Evolutionary conservation across 2,888 invertebrate species (phyloP).

Genomic region (Poecilobothrus nobilitatus): DNA sequence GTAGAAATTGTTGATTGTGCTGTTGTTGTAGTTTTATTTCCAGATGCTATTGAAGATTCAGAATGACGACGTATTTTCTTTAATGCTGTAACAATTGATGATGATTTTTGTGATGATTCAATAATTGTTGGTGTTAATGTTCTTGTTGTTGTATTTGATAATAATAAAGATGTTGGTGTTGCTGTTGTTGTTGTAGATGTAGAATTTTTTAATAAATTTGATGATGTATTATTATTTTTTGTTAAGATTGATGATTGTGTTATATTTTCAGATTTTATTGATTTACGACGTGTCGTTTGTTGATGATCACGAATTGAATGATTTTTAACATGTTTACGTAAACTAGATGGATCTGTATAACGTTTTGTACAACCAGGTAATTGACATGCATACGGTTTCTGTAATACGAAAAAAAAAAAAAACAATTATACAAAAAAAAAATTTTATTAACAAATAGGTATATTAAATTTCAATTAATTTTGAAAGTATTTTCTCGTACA

Average conservation of each 20-base stretch:
- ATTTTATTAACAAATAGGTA: not conserved
- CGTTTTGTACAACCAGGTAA: constrained; percentile 79
- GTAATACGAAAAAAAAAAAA: constrained; percentile 30
- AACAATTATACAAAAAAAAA: constrained; percentile 13
- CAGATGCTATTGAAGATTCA: constrained; percentile 32
- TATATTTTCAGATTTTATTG: constrained; percentile 25
- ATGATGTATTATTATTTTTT: constrained; percentile 12
- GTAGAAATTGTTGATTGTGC: constrained; percentile 9
- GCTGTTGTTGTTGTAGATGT: constrained; percentile 13
- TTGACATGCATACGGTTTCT: constrained; percentile 91
- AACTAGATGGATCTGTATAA: constrained; percentile 89
- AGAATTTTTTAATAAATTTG: constrained; percentile 2
- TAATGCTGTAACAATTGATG: constrained; percentile 12
- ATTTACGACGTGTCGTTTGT: constrained; percentile 37
- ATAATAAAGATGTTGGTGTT: constrained; percentile 23
- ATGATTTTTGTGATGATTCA: constrained; percentile 22
- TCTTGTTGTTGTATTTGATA: constrained; percentile 21
- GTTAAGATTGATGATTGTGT: constrained; percentile 13
- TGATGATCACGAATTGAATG: constrained; percentile 46
- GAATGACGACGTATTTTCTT: constrained; percentile 36
- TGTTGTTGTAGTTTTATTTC: not conserved
- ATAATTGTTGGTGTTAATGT: constrained; percentile 21
- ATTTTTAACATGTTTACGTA: constrained; percentile 87
- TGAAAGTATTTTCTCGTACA: too few species aligned
- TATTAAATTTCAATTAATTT: too few species aligned